Percentiles rank a stretch among this genome's conserved stretches.
Conservation (phyloP, 2,797 vertebrate genomes). For the Coilia nasus region DNA sequence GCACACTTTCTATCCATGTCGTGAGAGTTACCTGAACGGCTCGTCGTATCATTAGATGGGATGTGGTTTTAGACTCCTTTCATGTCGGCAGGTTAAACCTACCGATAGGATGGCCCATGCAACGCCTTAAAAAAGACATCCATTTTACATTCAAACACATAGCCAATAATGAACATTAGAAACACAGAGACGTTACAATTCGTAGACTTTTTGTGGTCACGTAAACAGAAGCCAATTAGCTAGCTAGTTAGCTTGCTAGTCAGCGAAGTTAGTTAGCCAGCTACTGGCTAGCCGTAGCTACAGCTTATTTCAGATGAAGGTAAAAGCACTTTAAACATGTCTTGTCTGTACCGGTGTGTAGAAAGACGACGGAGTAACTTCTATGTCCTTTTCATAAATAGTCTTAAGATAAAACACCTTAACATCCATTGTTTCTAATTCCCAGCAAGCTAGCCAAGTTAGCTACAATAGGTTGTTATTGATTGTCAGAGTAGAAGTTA, state of each 20-base stretch:
- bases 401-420: not conserved
- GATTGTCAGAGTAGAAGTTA: not conserved
- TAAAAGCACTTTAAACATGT: not conserved
- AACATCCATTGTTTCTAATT: not conserved
- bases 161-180: not conserved
- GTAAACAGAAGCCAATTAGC: not conserved
- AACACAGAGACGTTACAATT: not conserved
- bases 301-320: not conserved
- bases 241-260: not conserved
- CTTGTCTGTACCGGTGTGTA: not conserved
- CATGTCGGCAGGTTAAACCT: slow-evolving; percentile 1
- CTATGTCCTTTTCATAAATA: not conserved
- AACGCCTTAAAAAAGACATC: not conserved
- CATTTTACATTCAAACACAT: not conserved
- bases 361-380: not conserved
- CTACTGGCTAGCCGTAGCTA: not conserved
- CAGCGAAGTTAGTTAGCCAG: slow-evolving; percentile 1
- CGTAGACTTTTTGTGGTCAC: not conserved
- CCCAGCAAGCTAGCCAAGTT: not conserved
- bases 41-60: not conserved
- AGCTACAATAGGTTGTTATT: slow-evolving; percentile 9
- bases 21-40: not conserved
- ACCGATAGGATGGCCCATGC: not conserved
- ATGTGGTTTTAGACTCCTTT: slow-evolving; percentile 1
- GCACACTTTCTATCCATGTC: not conserved